These are phyloP conservation scores for Mesaphorura yosii DNA, from an alignment of 1,140 invertebrate species.

Conservation along the genomic window DNA sequence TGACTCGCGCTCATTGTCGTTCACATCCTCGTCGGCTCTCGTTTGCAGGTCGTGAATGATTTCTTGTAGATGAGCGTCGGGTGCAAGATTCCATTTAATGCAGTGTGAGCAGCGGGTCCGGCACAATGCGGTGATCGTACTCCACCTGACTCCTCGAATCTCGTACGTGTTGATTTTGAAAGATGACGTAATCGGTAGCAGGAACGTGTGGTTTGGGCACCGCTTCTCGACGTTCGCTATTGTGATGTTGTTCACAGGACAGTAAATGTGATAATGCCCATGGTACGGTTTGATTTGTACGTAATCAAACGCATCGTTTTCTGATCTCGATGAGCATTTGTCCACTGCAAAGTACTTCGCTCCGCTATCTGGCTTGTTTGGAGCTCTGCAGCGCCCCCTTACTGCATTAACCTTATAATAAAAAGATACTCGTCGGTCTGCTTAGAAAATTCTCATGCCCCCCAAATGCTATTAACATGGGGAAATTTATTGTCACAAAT, in stretches of 20 bases:
- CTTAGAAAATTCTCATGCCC: too few species aligned
- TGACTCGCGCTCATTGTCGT: neutral
- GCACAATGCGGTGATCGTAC: neutral
- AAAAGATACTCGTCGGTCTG: too few species aligned
- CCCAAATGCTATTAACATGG: too few species aligned
- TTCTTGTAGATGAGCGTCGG: neutral
- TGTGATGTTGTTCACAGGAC: slow-evolving; percentile 2
- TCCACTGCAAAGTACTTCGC: slow-evolving; percentile 4
- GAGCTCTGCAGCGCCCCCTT: too few species aligned
- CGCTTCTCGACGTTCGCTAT: neutral
- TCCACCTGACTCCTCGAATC: neutral
- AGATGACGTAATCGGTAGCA: neutral
- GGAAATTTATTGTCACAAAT: too few species aligned
- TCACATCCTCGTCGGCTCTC: neutral
- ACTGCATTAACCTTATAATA: too few species aligned
- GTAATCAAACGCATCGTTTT: slow-evolving; percentile 1
- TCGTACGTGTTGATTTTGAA: neutral
- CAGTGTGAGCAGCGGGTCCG: slow-evolving; percentile 6
- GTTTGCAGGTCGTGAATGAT: neutral
- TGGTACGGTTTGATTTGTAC: slow-evolving; percentile 12
- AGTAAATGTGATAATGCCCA: slow-evolving; percentile 10
- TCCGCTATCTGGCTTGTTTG: too few species aligned
- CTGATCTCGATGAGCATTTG: neutral
- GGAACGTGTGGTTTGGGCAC: slow-evolving; percentile 5
- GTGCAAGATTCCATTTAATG: neutral